These are phyloP conservation scores for Boloria selene DNA, from an alignment of 2,888 invertebrate genomes.

Conservation along the genomic window DNA sequence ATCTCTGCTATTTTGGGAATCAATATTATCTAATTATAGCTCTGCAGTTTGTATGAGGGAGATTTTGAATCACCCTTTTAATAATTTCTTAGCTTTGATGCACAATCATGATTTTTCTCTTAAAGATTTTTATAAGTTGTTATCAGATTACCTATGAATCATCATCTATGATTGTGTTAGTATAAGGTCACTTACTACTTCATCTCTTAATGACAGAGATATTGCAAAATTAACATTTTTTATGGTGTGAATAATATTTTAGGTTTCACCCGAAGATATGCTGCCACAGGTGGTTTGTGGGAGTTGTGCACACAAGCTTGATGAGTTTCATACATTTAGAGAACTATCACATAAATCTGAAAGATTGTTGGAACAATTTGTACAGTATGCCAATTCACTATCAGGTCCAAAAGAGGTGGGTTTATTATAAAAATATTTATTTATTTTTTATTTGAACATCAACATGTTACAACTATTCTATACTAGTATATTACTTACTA, in stretches of 20 bases:
- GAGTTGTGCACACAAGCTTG: conserved; percentile 88
- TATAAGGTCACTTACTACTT: conserved; percentile 43
- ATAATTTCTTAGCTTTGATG: conserved; percentile 45
- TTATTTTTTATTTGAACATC: conserved; percentile 27
- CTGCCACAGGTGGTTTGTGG: conserved; percentile 90
- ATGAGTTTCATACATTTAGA: conserved; percentile 89
- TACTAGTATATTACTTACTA: conserved; percentile 30
- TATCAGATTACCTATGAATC: conserved; percentile 72
- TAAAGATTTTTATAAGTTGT: conserved; percentile 53
- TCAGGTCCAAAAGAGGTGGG: conserved; percentile 85
- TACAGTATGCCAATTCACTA: conserved; percentile 87
- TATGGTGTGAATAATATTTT: conserved; percentile 60
- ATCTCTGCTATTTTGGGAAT: conserved; percentile 75
- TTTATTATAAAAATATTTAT: conserved; percentile 41
- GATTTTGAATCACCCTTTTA: conserved; percentile 58
- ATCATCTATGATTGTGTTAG: conserved; percentile 67
- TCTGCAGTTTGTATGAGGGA: conserved; percentile 69
- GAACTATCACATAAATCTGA: conserved; percentile 89
- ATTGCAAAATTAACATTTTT: conserved; percentile 52
- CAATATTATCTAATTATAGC: conserved; percentile 79
- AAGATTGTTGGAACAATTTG: conserved; percentile 88
- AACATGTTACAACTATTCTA: conserved; percentile 24
- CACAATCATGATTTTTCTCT: conserved; percentile 33
- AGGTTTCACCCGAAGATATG: conserved; percentile 89
- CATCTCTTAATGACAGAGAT: conserved; percentile 51